phyloP scores from a whole-genome alignment of 2,888 invertebrate species.

The Ophraella communa region DNA sequence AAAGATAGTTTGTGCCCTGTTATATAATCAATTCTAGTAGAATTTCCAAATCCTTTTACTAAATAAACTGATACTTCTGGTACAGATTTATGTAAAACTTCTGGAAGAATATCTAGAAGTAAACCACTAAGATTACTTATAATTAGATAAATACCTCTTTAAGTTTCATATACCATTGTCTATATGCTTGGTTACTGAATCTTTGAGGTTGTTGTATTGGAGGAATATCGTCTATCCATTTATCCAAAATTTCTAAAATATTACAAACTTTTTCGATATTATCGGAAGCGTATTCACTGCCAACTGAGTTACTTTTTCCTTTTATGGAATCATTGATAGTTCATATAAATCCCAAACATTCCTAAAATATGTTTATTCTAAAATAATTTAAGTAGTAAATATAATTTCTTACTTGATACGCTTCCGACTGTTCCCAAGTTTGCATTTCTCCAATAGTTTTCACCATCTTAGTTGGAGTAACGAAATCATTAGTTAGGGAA shows the following conservation, averaged over 20 bases:
- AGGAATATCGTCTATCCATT: conserved; percentile 81
- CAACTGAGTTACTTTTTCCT: conserved; percentile 71
- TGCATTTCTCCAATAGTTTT: conserved; percentile 74
- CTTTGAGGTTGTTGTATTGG: conserved; percentile 92
- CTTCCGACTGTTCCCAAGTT: conserved; percentile 84
- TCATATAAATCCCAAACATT: conserved; percentile 86
- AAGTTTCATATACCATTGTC: conserved; percentile 79
- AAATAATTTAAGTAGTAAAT: conserved; percentile 1
- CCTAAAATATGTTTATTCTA: conserved; percentile 60
- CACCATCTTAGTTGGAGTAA: conserved; percentile 70
- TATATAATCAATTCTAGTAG: conserved; percentile 97
- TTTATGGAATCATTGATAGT: conserved; percentile 86
- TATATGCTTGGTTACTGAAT: conserved; percentile 95
- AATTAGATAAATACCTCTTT: conserved; percentile 48
- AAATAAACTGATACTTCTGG: conserved; percentile 87
- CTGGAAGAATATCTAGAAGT: conserved; percentile 71
- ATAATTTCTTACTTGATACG: conserved; percentile 70
- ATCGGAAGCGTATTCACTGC: conserved; percentile 65
- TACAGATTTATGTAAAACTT: conserved; percentile 70
- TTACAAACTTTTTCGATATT: conserved; percentile 67
- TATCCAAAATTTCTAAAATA: conserved; percentile 75
- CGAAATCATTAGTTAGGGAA: conserved; percentile 65
- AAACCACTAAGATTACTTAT: conserved; percentile 51
- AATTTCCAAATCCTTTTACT: conserved; percentile 92
- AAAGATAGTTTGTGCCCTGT: conserved; percentile 98